These are phyloP conservation scores for Odontesthes bonariensis DNA, from an alignment of 2,113 vertebrate species.

Conservation along the genomic window DNA sequence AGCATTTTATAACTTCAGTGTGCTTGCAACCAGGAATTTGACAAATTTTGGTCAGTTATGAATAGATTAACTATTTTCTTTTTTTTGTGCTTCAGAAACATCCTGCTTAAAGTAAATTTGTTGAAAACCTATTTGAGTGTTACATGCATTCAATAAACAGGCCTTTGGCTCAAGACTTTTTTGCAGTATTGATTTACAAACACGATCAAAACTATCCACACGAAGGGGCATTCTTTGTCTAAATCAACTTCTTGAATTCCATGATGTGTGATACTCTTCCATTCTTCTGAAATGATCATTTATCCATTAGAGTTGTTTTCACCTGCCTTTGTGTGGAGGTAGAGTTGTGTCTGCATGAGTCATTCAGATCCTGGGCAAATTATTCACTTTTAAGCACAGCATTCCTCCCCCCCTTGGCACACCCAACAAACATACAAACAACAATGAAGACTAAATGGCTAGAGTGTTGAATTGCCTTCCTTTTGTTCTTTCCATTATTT, in stretches of 20 bases:
- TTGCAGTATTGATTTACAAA: slow-evolving; percentile 4
- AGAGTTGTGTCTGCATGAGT: slow-evolving; percentile 32
- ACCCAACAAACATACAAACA: slow-evolving; percentile 82
- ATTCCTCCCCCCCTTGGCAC: slow-evolving; percentile 76
- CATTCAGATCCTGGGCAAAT: slow-evolving; percentile 61
- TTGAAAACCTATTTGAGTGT: too few relatives aligned
- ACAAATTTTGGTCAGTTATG: too few relatives aligned
- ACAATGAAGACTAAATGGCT: slow-evolving; percentile 74
- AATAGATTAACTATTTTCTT: too few relatives aligned
- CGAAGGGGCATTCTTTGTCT: slow-evolving; percentile 7
- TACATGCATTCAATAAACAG: too few relatives aligned
- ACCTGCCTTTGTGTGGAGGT: slow-evolving; percentile 48
- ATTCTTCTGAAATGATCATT: slow-evolving; percentile 48
- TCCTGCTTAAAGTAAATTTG: too few relatives aligned
- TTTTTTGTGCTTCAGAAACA: too few relatives aligned
- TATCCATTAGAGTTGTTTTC: slow-evolving; percentile 28
- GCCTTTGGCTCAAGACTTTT: not conserved
- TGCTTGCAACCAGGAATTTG: too few relatives aligned
- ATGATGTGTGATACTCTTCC: slow-evolving; percentile 47
- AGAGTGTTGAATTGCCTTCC: slow-evolving; percentile 57
- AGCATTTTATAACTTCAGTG: too few relatives aligned
- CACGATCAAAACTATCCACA: slow-evolving; percentile 30
- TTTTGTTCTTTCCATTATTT: slow-evolving; percentile 65
- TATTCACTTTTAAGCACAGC: slow-evolving; percentile 75
- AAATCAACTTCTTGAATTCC: slow-evolving; percentile 41